phyloP scores from a whole-genome alignment of 2,888 invertebrate species.

The Cotesia congregata region DNA sequence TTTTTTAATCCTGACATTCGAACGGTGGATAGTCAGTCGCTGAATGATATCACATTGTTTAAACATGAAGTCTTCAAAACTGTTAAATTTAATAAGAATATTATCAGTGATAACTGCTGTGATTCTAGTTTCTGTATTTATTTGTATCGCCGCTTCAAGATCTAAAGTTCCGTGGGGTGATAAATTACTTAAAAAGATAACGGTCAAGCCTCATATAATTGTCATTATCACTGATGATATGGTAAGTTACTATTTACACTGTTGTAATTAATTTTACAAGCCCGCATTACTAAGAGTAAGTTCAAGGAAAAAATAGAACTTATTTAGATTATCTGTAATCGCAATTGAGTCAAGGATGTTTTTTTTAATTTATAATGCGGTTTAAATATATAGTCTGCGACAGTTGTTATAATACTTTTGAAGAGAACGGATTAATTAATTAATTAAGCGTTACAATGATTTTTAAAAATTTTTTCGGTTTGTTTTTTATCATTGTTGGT shows the following conservation, averaged over 20 bases:
- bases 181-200: not conserved
- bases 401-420: not conserved
- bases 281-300: not conserved
- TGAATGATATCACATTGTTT: not conserved
- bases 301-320: not conserved
- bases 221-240: conserved; percentile 74
- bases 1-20: not conserved
- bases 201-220: conserved; percentile 70
- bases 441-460: not conserved
- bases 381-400: not conserved
- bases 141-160: conserved; percentile 14
- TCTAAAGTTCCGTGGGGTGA: conserved; percentile 1
- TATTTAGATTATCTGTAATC: not conserved
- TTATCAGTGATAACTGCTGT: conserved; percentile 11
- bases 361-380: not conserved
- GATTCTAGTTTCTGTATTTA: conserved; percentile 19
- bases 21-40: not conserved
- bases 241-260: conserved; percentile 60
- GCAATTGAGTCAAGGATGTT: not conserved
- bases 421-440: not conserved
- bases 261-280: not conserved
- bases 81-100: conserved; percentile 26
- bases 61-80: conserved; percentile 27
- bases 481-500: not conserved
- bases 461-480: not conserved